Percentiles rank a stretch among this genome's conserved stretches.
Conservation (phyloP, 2,888 invertebrate genomes). For the Gastracanthus pulcherrimus region DNA sequence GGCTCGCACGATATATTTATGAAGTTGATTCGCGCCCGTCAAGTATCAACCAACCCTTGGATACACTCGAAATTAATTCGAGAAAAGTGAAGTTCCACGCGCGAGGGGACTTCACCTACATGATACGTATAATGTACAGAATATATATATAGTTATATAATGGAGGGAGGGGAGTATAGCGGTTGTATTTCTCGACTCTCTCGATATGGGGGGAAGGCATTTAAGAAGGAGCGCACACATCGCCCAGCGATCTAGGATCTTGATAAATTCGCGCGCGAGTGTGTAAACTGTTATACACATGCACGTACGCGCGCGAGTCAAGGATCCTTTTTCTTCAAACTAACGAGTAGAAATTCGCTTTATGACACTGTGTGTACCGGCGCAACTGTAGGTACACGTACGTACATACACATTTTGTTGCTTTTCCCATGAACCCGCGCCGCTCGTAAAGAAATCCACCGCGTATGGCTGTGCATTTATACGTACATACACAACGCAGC, state of each 20-base stretch:
- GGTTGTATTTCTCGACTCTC: background rate
- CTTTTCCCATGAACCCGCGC: conserved; percentile 25
- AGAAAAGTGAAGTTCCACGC: background rate
- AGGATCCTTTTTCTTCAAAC: conserved; percentile 26
- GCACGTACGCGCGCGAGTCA: background rate
- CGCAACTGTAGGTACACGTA: too few species aligned
- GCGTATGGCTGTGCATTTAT: background rate
- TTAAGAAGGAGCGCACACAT: conserved; percentile 7
- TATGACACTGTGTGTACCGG: conserved; percentile 44
- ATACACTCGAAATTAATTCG: conserved; percentile 33
- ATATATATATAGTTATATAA: background rate
- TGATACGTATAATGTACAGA: background rate
- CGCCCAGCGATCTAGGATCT: conserved; percentile 31
- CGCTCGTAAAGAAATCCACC: background rate
- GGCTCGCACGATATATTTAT: background rate
- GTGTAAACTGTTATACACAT: background rate
- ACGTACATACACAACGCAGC: background rate
- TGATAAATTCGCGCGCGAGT: background rate
- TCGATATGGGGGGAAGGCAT: conserved; percentile 22
- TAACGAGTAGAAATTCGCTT: conserved; percentile 53
- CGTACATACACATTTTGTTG: too few species aligned
- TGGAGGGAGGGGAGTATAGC: background rate
- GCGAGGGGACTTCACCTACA: too few species aligned
- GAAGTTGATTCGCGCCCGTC: background rate
- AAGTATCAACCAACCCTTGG: too few species aligned